Evolutionary conservation across 2,113 vertebrate species (phyloP), one percentile per base, ranked within the genome.

Genomic region (Pampusana beccarii): DNA sequence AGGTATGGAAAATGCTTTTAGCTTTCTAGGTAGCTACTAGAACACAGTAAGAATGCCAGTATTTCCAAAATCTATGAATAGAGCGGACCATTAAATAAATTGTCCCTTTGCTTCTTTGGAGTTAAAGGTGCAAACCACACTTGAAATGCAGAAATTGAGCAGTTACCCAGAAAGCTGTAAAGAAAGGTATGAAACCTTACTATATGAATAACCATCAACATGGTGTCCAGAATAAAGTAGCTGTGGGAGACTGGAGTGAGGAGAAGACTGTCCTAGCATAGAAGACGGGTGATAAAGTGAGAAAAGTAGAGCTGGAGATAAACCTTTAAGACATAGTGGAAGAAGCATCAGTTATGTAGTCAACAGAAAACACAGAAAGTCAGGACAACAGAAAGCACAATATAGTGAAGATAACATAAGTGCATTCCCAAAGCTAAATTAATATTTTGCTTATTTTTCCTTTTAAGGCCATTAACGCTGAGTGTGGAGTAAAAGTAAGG

Each of bases 1-100:
- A 99, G 98, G 99, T 99, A 91, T 29, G 65, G 88, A 57, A 60
- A 69, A 86, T 33, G 13, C n/a, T 60, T 20, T 74, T 56, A 24
- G 19, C 31, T 83, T 58, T 42, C 34, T 70, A 18, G 9, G 8
- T 48, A 86, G 24, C 51, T 31, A 10, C 48, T 34, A 60, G 82
- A 82, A 65, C 46, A 34, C 4, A 46, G 29, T 58, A 73, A 80
- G 23, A 90, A 66, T 73, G 17, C 48, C 29, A 50, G 1, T 73
- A 20, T 65, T 80, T 82, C 17, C 7, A 29, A 42, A 57, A 42
- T 36, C 42, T 71, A 4, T 46, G 84, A 13, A 20, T 56, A 56
- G 33, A 19, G 16, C 9, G 77, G 57, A 56, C 13, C 6, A 8
- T 69, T 54, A 69, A 93, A 74, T 28, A 77, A 70, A 46, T 8